These are phyloP conservation scores for Actenoides hombroni DNA, from an alignment of 2,113 vertebrate species.

Conservation along the genomic window DNA sequence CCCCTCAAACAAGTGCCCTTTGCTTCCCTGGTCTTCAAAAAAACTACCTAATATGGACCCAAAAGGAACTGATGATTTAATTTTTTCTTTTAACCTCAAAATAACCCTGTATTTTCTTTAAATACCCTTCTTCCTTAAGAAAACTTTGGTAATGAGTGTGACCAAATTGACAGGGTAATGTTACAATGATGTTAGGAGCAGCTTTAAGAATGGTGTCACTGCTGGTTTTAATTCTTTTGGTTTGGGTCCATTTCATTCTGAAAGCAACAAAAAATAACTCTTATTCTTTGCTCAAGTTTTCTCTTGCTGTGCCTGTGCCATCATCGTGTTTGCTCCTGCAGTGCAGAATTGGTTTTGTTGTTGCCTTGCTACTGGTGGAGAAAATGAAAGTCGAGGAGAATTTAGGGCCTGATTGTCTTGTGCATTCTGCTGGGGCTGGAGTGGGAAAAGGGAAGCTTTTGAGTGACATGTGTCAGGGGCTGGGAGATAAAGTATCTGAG, in stretches of 20 bases:
- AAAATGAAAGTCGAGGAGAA: neutral
- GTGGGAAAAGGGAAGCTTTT: neutral
- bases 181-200: neutral
- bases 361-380: neutral
- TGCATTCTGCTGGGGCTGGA: accelerated
- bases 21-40: neutral
- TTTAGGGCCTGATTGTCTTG: neutral
- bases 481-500: neutral
- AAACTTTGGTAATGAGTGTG: neutral
- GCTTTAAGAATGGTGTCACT: neutral
- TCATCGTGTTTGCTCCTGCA: neutral
- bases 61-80: neutral
- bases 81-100: neutral
- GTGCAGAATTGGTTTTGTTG: neutral
- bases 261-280: neutral
- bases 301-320: neutral
- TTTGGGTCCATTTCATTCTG: neutral
- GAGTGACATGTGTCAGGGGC: accelerated
- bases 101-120: neutral
- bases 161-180: neutral
- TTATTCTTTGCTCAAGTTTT: neutral
- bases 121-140: neutral
- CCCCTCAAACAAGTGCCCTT: neutral
- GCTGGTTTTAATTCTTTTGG: neutral
- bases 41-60: neutral